Conservation (phyloP, 2,888 invertebrate genomes). For the Watsonalla binaria region DNA sequence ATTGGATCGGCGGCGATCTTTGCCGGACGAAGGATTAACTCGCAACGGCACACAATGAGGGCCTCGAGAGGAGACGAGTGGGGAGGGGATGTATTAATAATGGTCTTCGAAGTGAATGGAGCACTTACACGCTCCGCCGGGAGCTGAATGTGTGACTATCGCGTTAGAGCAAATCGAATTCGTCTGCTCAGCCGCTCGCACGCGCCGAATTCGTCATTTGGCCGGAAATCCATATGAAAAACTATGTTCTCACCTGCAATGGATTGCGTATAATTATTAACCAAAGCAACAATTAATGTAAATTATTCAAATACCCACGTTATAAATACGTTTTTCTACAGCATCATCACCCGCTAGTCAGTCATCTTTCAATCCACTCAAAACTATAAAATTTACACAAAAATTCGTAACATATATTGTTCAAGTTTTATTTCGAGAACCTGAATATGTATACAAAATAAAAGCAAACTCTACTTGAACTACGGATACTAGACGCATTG, state of each 20-base stretch:
- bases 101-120: slow-evolving; percentile 71
- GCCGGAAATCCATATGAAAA: slow-evolving; percentile 39
- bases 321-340: too few species aligned
- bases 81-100: slow-evolving; percentile 74
- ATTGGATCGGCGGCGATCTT: slow-evolving; percentile 69
- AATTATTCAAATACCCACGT: too few species aligned
- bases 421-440: too few species aligned
- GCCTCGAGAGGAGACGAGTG: slow-evolving; percentile 59
- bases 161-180: slow-evolving; percentile 74
- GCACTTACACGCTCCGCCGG: slow-evolving; percentile 74
- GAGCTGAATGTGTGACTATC: slow-evolving; percentile 74
- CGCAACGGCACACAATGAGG: slow-evolving; percentile 64
- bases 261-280: not conserved
- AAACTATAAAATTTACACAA: too few species aligned
- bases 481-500: not conserved
- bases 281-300: not conserved
- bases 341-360: too few species aligned
- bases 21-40: slow-evolving; percentile 71
- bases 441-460: not conserved
- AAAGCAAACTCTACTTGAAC: not conserved
- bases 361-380: too few species aligned
- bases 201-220: slow-evolving; percentile 62
- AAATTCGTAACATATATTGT: too few species aligned
- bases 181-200: slow-evolving; percentile 56
- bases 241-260: not conserved